Base-by-base conservation (phyloP, 2,888 invertebrate genomes). In the Gymnosoma rotundatum region DNA sequence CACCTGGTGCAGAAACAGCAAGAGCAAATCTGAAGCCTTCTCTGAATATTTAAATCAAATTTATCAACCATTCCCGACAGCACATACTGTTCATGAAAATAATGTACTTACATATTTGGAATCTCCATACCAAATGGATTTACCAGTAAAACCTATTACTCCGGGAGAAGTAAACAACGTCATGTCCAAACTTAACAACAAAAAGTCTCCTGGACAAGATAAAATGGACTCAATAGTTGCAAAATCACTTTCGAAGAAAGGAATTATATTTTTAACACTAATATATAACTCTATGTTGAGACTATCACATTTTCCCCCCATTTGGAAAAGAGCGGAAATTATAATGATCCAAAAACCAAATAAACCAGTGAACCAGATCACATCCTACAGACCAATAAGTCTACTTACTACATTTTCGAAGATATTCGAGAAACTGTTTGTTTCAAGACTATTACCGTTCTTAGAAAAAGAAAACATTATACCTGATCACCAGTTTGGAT, bases 341-440 rank as follows among this genome's bases (percentile, higher is more conserved):
- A 60, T 60, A 60, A 60, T 60, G 36, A 60, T 63, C 6, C 63
- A 45, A 21, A 45, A 45, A 63, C 45, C 45, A 1, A 63, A 45
- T 63, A 63, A 42, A 45, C 45, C 42, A 14, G 45, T 45, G 20
- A 63, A 21, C 21, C 7, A n/a, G 6, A 45, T 63, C 5, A 12
- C 63, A 21, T 63, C 63, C n/a, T 60, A 60, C 36, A 60, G 58
- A 60, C 58, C 32, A 16, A 60, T 60, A 36, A 60, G 58, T 60
- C 2, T 58, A 9, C 7, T 58, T 36, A 58, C 32, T 8, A 58
- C 36, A 6, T 58, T 32, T 58, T 58, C 54, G 6, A 56, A 54
- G 21, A 54, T 54, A 54, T 54, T 21, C 21, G 54, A 54, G 38
- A 54, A 54, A 9, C 21, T 54, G 21, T 54, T 54, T 54, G 54